Evolutionary conservation across 1,140 invertebrate species (phyloP).

Genomic region (Eumaeus atala): DNA sequence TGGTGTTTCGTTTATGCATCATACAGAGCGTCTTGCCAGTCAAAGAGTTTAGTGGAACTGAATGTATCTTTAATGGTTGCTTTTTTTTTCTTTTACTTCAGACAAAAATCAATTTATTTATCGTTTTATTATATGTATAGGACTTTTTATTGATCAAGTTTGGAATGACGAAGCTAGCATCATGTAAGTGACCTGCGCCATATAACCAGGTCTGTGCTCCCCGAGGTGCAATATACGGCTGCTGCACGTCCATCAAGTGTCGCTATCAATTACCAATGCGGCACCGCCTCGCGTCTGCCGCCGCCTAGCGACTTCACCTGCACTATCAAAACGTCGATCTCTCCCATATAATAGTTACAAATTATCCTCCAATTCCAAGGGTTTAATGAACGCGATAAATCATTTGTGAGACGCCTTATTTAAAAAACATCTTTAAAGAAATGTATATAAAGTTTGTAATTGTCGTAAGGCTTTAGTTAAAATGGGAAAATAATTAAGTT

Average conservation of each 20-base stretch:
- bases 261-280: slow-evolving; percentile 63
- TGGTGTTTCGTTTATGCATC: too few relatives aligned
- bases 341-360: slow-evolving; percentile 12
- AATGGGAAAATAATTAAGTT: slow-evolving; percentile 62
- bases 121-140: too few relatives aligned
- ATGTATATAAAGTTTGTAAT: slow-evolving; percentile 32
- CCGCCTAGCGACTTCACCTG: neutral
- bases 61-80: too few relatives aligned
- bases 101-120: too few relatives aligned
- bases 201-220: slow-evolving; percentile 31
- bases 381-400: too few relatives aligned
- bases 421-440: slow-evolving; percentile 9
- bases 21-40: too few relatives aligned
- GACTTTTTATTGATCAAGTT: too few relatives aligned
- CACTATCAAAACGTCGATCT: slow-evolving; percentile 32
- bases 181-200: slow-evolving; percentile 7
- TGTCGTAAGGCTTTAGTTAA: slow-evolving; percentile 45
- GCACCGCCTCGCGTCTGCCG: slow-evolving; percentile 30
- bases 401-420: neutral
- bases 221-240: slow-evolving; percentile 45
- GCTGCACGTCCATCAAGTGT: slow-evolving; percentile 61
- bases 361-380: neutral
- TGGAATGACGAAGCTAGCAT: too few relatives aligned
- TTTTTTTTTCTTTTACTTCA: too few relatives aligned
- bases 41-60: too few relatives aligned